Base-by-base conservation (phyloP, 2,888 invertebrate species). In the Amphimallon solstitiale region DNA sequence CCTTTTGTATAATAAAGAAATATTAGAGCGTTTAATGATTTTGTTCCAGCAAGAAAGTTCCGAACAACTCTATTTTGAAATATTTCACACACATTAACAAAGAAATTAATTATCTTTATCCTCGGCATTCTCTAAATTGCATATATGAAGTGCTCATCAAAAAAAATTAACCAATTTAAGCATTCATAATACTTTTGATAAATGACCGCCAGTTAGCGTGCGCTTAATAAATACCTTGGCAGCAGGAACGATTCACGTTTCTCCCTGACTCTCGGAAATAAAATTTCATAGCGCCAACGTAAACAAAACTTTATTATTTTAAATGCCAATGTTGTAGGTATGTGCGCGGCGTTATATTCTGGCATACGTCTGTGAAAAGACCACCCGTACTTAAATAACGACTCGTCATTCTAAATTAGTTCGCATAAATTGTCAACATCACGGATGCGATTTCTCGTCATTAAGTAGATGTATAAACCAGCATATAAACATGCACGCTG, bases 371-470 rank as follows among this genome's bases (percentile, higher is more conserved):
- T n/a, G 23, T 19, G 12, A 38, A 21, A 29, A 23, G 56, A 45
- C 56, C 56, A 59, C 56, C 56, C 56, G 15, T 59, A 43, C 43
- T 43, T 43, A 15, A 59, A 29, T 43, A 59, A 43, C 56, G 45
- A 45, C 43, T 59, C 56, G 43, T 59, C 56, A 43, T 59, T 59
- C 56, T 29, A 59, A 59, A 59, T 59, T 59, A 59, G 56, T 59
- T 59, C 56, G 56, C 56, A 59, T 59, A 59, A 59, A 59, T 43
- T 59, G 56, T 59, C 56, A 59, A 43, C 56, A 43, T 43, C 43
- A 43, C 56, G 56, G 43, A 43, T 59, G 56, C 43, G 56, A 43
- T 43, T 59, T 15, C 14, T 59, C 56, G 29, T 59, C 45, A 43
- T 59, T 59, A 59, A 59, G 56, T 43, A 45, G 56, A 43, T 43